Evolutionary conservation across 2,797 vertebrate species (phyloP).

Genomic region (Denticeps clupeoides): DNA sequence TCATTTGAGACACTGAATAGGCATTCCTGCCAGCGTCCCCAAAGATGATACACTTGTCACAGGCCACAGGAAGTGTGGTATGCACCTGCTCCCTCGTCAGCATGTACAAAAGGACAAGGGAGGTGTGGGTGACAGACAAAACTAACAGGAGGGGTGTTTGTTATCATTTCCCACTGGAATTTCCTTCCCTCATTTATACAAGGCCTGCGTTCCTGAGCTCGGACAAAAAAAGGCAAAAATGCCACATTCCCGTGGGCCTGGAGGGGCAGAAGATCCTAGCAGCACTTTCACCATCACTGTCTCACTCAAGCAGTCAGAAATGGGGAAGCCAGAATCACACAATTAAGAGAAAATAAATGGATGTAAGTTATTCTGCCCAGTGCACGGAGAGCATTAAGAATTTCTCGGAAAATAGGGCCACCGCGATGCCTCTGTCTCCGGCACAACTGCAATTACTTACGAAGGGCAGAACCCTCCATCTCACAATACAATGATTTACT

Average conservation of each 20-base stretch:
- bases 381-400: too few relatives aligned
- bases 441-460: too few relatives aligned
- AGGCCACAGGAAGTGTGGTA: conserved; percentile 29
- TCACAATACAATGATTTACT: too few relatives aligned
- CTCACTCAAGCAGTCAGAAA: conserved; percentile 20
- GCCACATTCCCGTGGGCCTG: conserved; percentile 27
- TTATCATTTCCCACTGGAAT: conserved; percentile 57
- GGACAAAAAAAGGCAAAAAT: conserved; percentile 17
- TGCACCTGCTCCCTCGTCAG: conserved; percentile 53
- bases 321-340: conserved; percentile 21
- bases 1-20: conserved; percentile 29
- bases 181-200: conserved; percentile 56
- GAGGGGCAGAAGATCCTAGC: conserved; percentile 37
- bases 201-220: conserved; percentile 45
- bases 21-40: conserved; percentile 16
- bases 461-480: too few relatives aligned
- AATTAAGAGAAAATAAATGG: too few relatives aligned
- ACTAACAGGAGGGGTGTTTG: conserved; percentile 44
- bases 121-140: conserved; percentile 35
- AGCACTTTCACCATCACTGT: conserved; percentile 26
- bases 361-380: too few relatives aligned
- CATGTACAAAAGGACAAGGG: neutral
- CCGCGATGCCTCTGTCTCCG: too few relatives aligned
- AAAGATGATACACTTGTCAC: neutral
- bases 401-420: too few relatives aligned